Conservation (phyloP, 2,113 vertebrate genomes). For the Psettodes erumei region DNA sequence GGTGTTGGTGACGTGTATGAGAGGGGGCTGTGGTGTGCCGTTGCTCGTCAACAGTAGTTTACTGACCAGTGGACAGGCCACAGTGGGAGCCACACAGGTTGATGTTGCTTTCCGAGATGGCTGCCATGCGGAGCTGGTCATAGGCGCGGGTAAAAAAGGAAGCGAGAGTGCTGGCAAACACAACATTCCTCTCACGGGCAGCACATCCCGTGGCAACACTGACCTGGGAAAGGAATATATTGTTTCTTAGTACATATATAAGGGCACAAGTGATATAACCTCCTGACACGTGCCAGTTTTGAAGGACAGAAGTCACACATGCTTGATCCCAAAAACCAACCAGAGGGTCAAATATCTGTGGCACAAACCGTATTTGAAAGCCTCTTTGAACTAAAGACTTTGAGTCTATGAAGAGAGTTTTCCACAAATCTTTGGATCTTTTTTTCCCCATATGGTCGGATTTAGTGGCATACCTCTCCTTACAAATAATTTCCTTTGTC, state of each 20-base stretch:
- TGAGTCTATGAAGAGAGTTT: constrained; percentile 18
- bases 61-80: constrained; percentile 94
- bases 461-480: constrained; percentile 58
- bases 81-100: constrained; percentile 96
- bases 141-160: constrained; percentile 93
- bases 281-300: not conserved
- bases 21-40: not conserved
- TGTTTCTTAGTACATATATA: constrained; percentile 6
- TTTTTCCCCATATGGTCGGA: constrained; percentile 58
- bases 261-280: not conserved
- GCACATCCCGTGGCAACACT: constrained; percentile 91
- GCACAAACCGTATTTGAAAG: constrained; percentile 12
- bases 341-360: constrained; percentile 30
- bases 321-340: constrained; percentile 10
- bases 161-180: constrained; percentile 92
- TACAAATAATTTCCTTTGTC: constrained; percentile 69
- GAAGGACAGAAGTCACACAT: not conserved
- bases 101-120: constrained; percentile 94
- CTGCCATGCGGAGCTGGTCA: constrained; percentile 95
- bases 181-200: constrained; percentile 89
- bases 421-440: constrained; percentile 46
- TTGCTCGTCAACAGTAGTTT: not conserved
- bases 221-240: constrained; percentile 80
- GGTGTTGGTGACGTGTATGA: constrained; percentile 17
- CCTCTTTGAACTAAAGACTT: constrained; percentile 48